phyloP scores from a whole-genome alignment of 92 coral and sea anemone genomes.

The Epizoanthus ramosus region DNA sequence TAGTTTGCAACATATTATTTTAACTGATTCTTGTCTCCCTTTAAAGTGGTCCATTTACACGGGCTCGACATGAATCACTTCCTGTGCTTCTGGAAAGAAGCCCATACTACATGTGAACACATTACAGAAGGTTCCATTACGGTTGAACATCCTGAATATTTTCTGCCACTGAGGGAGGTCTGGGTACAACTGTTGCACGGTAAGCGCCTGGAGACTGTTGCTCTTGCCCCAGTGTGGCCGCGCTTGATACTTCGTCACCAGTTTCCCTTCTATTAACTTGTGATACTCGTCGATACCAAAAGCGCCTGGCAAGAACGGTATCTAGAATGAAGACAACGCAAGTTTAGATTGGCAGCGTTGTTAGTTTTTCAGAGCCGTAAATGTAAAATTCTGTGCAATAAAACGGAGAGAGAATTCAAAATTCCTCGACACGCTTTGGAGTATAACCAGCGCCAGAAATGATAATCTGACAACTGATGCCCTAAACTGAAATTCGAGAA shows the following conservation, averaged over 20 bases:
- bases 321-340: constrained; percentile 20
- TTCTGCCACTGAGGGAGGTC: constrained; percentile 66
- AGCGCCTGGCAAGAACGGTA: constrained; percentile 66
- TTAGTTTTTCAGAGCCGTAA: no score
- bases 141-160: constrained; percentile 63
- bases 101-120: constrained; percentile 65
- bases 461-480: no score
- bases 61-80: constrained; percentile 15
- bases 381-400: no score
- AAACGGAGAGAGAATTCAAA: not conserved
- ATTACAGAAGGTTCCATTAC: constrained; percentile 66
- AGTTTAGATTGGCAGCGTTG: no score
- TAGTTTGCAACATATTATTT: no score
- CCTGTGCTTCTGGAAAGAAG: constrained; percentile 23
- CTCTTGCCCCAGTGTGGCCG: constrained; percentile 81
- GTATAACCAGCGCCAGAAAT: no score
- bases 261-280: constrained; percentile 52
- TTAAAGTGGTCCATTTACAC: not conserved
- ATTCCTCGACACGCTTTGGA: no score
- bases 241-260: constrained; percentile 61
- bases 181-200: constrained; percentile 64
- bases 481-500: no score
- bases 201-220: constrained; percentile 40
- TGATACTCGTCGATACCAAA: constrained; percentile 69
- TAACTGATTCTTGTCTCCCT: no score